Conservation (phyloP, 2,113 vertebrate genomes). For the Lophura nycthemera region DNA sequence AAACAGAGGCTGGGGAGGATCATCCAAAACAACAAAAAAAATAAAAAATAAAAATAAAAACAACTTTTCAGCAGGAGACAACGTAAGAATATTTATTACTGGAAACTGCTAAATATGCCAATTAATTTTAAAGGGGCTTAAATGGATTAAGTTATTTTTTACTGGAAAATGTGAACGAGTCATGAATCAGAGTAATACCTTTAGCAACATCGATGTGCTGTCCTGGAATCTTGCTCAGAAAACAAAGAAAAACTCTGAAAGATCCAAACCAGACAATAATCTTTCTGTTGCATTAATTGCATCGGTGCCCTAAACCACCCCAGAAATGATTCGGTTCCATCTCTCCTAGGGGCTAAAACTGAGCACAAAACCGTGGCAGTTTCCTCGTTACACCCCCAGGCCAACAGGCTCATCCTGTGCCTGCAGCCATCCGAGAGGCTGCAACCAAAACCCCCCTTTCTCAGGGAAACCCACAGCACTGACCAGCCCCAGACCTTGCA, state of each 20-base stretch:
- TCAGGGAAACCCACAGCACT: background rate
- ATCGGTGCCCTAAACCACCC: background rate
- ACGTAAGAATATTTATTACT: conserved; percentile 48
- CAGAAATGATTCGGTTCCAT: background rate
- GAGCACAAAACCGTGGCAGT: background rate
- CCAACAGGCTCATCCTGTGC: background rate
- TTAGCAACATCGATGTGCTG: background rate
- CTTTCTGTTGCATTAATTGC: background rate
- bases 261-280: background rate
- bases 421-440: background rate
- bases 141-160: conserved; percentile 24
- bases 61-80: conserved; percentile 44
- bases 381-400: background rate
- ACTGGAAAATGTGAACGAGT: conserved; percentile 1
- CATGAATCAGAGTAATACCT: conserved; percentile 24
- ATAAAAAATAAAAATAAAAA: conserved; percentile 32
- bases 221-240: background rate
- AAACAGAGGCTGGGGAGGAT: conserved; percentile 4
- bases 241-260: background rate
- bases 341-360: background rate
- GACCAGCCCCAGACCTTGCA: background rate
- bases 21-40: conserved; percentile 21
- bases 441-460: background rate
- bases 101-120: conserved; percentile 43
- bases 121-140: conserved; percentile 47